These are phyloP conservation scores for Morpho helenor DNA, from an alignment of 2,888 invertebrate species.

Conservation along the genomic window DNA sequence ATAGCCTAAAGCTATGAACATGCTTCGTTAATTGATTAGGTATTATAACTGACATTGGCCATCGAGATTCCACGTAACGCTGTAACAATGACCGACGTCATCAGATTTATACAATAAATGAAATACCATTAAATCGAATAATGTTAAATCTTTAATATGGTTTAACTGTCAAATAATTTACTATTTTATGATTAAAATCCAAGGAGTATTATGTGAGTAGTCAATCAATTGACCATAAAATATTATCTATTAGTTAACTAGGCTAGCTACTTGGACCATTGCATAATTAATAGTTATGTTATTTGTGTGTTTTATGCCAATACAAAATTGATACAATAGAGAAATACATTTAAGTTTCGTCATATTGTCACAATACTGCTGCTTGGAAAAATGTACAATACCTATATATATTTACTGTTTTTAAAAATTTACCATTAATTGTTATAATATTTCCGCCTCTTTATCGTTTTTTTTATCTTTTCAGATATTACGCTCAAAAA, in stretches of 20 bases:
- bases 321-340: no score
- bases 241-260: no score
- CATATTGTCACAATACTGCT: no score
- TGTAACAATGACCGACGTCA: slow-evolving; percentile 41
- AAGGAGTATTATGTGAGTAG: no score
- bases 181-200: background rate
- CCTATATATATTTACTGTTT: no score
- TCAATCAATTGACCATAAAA: no score
- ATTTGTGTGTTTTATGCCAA: no score
- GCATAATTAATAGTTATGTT: no score
- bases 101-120: slow-evolving; percentile 20
- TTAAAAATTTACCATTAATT: background rate
- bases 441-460: background rate
- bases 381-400: no score
- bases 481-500: slow-evolving; percentile 13
- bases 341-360: no score
- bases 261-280: no score
- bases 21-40: background rate
- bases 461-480: slow-evolving; percentile 1
- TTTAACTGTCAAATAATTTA: no score
- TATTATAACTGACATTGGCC: slow-evolving; percentile 32
- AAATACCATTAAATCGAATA: background rate
- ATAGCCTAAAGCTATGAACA: background rate
- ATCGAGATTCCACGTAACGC: slow-evolving; percentile 38
- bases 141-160: background rate